phyloP scores from a whole-genome alignment of 2,888 invertebrate species.

The Caenorhabditis plicata region DNA sequence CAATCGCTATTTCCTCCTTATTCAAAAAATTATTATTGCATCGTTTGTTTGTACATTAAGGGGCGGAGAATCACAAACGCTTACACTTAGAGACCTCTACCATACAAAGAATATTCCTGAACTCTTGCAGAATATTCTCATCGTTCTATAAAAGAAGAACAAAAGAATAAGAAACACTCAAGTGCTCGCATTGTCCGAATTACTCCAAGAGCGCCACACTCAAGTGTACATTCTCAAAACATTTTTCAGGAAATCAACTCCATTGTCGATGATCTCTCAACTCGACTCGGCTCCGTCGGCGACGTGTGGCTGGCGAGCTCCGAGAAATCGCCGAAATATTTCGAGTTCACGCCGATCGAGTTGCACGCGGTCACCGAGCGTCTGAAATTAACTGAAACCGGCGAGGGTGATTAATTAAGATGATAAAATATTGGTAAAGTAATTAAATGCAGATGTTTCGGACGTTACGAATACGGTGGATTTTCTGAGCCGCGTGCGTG shows the following conservation, averaged over 20 bases:
- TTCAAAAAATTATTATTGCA: no score
- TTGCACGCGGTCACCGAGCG: slow-evolving; percentile 86
- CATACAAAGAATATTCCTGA: no score
- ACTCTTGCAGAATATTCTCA: no score
- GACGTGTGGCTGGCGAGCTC: slow-evolving; percentile 49
- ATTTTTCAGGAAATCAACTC: slow-evolving; percentile 51
- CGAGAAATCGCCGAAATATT: slow-evolving; percentile 54
- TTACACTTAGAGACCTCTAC: no score
- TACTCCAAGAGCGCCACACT: no score
- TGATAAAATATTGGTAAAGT: background rate
- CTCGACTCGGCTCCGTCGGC: slow-evolving; percentile 46
- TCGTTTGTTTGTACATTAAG: no score
- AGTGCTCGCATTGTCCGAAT: no score
- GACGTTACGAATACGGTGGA: slow-evolving; percentile 90
- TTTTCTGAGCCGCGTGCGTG: slow-evolving; percentile 75
- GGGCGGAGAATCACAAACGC: no score
- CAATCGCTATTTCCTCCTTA: no score
- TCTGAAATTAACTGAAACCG: slow-evolving; percentile 79
- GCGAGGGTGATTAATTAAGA: slow-evolving; percentile 7
- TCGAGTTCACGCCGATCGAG: slow-evolving; percentile 80
- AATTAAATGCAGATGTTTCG: slow-evolving; percentile 4
- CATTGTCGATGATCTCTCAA: slow-evolving; percentile 52
- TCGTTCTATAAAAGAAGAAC: no score
- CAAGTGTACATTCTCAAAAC: no score
- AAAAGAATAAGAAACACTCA: no score